Base-by-base conservation (phyloP, 2,113 vertebrate genomes). In the Brachypteracias leptosomus region DNA sequence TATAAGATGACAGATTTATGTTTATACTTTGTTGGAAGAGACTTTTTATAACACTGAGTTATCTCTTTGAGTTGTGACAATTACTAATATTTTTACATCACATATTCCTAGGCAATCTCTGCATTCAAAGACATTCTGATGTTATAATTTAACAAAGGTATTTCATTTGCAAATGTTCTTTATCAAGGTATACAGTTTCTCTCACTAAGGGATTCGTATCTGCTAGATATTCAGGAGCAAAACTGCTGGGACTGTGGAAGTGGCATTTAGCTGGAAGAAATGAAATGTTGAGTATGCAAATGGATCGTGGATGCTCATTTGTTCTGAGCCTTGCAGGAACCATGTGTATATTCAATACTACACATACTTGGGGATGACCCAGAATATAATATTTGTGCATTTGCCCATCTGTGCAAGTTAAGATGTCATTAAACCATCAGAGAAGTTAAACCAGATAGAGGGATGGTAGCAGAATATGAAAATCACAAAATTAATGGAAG, bases 81-180 rank as follows among this genome's bases (percentile, higher is more conserved):
- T 92, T 93, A 24, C 63, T 89, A 55, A 63, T 70, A 88, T 51
- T 85, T 95, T 93, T 85, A 89, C 87, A 66, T 76, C 71, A 35
- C 38, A 46, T 62, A 62, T 91, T 95, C 55, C 55, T 85, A 54
- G 54, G 51, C 44, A 91, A 70, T 65, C 91, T 93, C 93, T 91
- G 6, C 65, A 83, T 66, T 88, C 70, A 79, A 85, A 90, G 44
- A 52, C 58, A 47, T 70, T 89, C 83, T 94, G 51, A 76, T 82
- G 46, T 7, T 46, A 46, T 82, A 88, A 79, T 94, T 92, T 94
- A 85, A 93, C 51, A 85, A 57, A 96, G 72, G 49, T 89, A 79
- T 91, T 89, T 85, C 42, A 88, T 96, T 95, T 97, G 46, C 71
- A 95, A 91, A 68, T 89, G 77, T 95, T 96, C 82, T 93, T 89